These are phyloP conservation scores for Cistogaster globosa DNA, from an alignment of 2,888 invertebrate genomes.

Conservation along the genomic window DNA sequence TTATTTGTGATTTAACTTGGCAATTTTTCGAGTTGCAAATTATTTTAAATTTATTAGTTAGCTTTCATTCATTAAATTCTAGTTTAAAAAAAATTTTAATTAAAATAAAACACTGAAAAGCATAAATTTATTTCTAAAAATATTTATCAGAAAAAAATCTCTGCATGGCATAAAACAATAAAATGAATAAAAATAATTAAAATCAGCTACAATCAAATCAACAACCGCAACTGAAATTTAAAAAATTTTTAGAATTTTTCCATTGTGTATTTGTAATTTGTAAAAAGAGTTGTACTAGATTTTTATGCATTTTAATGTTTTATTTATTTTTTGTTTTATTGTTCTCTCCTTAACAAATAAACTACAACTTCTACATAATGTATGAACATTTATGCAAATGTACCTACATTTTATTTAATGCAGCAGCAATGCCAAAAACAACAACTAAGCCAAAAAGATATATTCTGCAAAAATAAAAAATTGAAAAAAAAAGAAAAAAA, in stretches of 20 bases:
- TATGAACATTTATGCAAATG: conserved; percentile 60
- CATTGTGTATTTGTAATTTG: conserved; percentile 49
- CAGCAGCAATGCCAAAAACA: conserved; percentile 42
- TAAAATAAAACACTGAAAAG: background rate
- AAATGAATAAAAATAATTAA: conserved; percentile 47
- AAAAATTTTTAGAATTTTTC: conserved; percentile 54
- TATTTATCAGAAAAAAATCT: background rate
- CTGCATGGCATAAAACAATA: conserved; percentile 17
- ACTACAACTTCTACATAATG: conserved; percentile 55
- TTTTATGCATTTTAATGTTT: conserved; percentile 60
- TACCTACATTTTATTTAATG: conserved; percentile 48
- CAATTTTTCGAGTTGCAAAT: no score
- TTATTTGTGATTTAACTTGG: no score
- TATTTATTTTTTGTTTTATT: background rate
- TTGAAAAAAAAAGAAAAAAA: conserved; percentile 20
- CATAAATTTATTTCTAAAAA: no score
- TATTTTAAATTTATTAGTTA: no score
- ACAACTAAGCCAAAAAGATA: conserved; percentile 68
- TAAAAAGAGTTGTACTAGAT: conserved; percentile 52
- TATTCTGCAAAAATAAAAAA: background rate
- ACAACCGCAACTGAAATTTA: conserved; percentile 42
- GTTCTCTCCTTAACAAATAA: conserved; percentile 34
- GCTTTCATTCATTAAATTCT: background rate
- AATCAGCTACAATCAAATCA: conserved; percentile 37
- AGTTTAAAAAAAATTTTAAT: background rate